Conservation (phyloP, 2,888 invertebrate species). For the Flexamia atlantica region DNA sequence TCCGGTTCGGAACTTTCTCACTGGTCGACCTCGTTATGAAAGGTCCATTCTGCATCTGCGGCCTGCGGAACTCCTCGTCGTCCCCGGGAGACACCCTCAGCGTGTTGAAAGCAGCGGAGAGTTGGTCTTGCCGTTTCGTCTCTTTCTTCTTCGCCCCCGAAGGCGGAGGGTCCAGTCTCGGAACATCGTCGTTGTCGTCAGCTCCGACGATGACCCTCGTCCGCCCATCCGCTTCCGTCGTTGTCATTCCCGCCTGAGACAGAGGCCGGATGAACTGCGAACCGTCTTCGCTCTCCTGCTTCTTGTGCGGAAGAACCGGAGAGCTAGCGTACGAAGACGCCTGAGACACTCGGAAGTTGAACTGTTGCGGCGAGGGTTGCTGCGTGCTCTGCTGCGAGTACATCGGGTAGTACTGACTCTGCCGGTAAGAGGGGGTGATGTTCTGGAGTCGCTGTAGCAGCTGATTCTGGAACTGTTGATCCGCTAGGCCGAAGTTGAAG, state of each 20-base stretch:
- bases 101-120: conserved; percentile 75
- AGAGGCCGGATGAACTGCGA: conserved; percentile 81
- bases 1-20: conserved; percentile 91
- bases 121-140: conserved; percentile 66
- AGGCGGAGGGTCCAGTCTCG: conserved; percentile 68
- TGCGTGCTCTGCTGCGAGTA: conserved; percentile 71
- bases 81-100: conserved; percentile 79
- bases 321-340: conserved; percentile 75
- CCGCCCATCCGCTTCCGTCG: conserved; percentile 80
- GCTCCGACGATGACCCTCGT: conserved; percentile 82
- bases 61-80: conserved; percentile 71
- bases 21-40: conserved; percentile 88
- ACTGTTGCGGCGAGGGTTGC: conserved; percentile 72
- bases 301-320: conserved; percentile 71
- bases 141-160: conserved; percentile 64
- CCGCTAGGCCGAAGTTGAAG: conserved; percentile 70
- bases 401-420: conserved; percentile 61
- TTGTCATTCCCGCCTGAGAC: conserved; percentile 81
- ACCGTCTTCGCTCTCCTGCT: conserved; percentile 65
- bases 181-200: conserved; percentile 72
- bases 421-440: conserved; percentile 71
- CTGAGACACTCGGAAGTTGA: conserved; percentile 80
- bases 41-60: conserved; percentile 77
- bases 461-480: conserved; percentile 76
- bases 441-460: conserved; percentile 77